A percentile compares a stretch with the other conserved stretches of the same genome.
Conservation (phyloP, 2,113 vertebrate genomes). For the Periophthalmus modestus region DNA sequence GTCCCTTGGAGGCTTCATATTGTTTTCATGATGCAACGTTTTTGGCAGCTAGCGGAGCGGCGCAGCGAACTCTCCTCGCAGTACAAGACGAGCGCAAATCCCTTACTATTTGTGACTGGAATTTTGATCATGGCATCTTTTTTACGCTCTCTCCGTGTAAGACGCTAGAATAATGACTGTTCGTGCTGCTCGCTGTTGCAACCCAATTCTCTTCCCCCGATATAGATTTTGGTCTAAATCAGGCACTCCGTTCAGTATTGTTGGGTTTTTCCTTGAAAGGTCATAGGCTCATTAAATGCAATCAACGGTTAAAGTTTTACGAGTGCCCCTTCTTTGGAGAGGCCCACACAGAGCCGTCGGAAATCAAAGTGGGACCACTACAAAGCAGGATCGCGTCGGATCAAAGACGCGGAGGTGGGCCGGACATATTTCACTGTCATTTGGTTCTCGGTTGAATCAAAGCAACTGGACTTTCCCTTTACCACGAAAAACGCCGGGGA, state of each 20-base stretch:
- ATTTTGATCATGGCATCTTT: conserved; percentile 63
- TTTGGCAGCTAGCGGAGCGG: conserved; percentile 56
- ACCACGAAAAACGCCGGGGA: neutral
- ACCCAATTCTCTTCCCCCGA: conserved; percentile 52
- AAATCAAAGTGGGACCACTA: conserved; percentile 39
- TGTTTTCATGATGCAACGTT: conserved; percentile 71
- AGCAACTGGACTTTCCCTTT: neutral
- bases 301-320: conserved; percentile 58
- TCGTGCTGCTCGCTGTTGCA: conserved; percentile 54
- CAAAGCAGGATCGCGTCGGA: conserved; percentile 34
- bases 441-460: conserved; percentile 47
- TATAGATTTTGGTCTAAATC: conserved; percentile 64
- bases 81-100: conserved; percentile 51
- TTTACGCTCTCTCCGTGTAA: conserved; percentile 30
- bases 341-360: conserved; percentile 29
- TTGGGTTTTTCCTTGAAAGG: conserved; percentile 52
- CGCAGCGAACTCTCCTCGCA: conserved; percentile 51
- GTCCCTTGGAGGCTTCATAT: conserved; percentile 49
- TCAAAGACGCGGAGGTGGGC: conserved; percentile 44
- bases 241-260: conserved; percentile 51
- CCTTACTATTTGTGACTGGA: conserved; percentile 62
- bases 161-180: conserved; percentile 66
- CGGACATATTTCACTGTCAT: conserved; percentile 38
- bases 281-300: conserved; percentile 65
- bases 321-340: conserved; percentile 48